A percentile compares a stretch with the other conserved stretches of the same genome.
Evolutionary conservation across 2,888 invertebrate genomes (phyloP).

Genomic region (Trichopria drosophilae): DNA sequence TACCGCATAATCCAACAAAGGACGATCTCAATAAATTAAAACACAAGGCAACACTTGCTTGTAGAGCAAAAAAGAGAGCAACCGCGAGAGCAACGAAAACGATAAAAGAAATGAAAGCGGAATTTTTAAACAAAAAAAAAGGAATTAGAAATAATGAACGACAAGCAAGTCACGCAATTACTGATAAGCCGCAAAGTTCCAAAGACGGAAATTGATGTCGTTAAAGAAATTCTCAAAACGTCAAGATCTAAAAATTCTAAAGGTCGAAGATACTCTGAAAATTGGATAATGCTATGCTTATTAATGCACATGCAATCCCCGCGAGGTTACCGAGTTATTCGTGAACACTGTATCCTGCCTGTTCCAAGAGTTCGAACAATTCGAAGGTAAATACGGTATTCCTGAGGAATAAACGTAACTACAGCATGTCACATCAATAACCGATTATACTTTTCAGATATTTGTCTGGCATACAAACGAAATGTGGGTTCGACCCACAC

Average conservation of each 20-base stretch:
- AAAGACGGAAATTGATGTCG: neutral
- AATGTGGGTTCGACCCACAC: constrained; percentile 7
- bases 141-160: too few species aligned
- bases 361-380: constrained; percentile 16
- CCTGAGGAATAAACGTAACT: too few species aligned
- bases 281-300: neutral
- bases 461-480: constrained; percentile 4
- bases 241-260: neutral
- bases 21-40: too few species aligned
- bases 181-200: too few species aligned
- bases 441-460: neutral
- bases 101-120: too few species aligned
- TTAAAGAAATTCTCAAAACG: constrained; percentile 9
- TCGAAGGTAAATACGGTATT: constrained; percentile 12
- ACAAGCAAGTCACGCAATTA: too few species aligned
- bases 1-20: too few species aligned
- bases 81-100: too few species aligned
- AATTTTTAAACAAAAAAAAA: too few species aligned
- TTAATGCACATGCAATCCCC: constrained; percentile 16
- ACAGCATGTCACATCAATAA: too few species aligned
- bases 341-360: constrained; percentile 5
- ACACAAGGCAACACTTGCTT: too few species aligned
- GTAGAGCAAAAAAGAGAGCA: too few species aligned
- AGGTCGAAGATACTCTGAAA: neutral
- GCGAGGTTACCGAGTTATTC: constrained; percentile 6